Evolutionary conservation across 2,797 vertebrate species (phyloP).

Genomic region (Anguilla pacifica): DNA sequence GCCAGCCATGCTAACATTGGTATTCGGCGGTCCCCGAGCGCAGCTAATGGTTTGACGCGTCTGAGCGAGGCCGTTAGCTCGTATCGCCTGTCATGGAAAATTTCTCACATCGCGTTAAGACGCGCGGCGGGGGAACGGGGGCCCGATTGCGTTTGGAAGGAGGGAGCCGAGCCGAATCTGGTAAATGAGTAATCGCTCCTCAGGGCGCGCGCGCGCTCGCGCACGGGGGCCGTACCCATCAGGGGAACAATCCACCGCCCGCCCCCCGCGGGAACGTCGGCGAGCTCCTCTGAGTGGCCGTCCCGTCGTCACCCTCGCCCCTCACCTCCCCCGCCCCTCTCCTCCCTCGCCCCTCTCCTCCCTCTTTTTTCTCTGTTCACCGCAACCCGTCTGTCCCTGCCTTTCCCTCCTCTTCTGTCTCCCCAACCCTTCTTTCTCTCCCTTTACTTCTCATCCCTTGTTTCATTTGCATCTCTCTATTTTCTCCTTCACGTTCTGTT

Average conservation of each 20-base stretch:
- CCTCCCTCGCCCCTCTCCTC: neutral
- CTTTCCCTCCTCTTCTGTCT: neutral
- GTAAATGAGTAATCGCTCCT: conserved; percentile 5
- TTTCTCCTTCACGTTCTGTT: neutral
- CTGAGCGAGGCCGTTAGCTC: neutral
- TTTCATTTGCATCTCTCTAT: neutral
- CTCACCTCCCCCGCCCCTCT: neutral
- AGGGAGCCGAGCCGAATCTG: neutral
- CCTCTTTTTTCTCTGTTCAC: neutral
- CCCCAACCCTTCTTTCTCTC: neutral
- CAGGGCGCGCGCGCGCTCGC: neutral
- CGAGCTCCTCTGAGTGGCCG: neutral
- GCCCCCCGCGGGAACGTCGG: neutral
- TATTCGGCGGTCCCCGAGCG: neutral
- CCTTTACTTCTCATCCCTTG: neutral
- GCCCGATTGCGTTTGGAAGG: conserved; percentile 11
- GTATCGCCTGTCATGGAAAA: conserved; percentile 14
- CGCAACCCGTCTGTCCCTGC: neutral
- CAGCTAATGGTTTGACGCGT: neutral
- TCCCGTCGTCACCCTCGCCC: neutral
- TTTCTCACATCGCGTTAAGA: neutral
- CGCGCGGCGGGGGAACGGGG: neutral
- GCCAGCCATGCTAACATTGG: neutral
- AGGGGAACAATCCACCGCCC: neutral
- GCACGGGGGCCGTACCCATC: neutral